Percentiles rank a stretch among this genome's conserved stretches.
These are phyloP conservation scores for Hypanus sabinus DNA, from an alignment of 2,113 vertebrate genomes.

Conservation along the genomic window DNA sequence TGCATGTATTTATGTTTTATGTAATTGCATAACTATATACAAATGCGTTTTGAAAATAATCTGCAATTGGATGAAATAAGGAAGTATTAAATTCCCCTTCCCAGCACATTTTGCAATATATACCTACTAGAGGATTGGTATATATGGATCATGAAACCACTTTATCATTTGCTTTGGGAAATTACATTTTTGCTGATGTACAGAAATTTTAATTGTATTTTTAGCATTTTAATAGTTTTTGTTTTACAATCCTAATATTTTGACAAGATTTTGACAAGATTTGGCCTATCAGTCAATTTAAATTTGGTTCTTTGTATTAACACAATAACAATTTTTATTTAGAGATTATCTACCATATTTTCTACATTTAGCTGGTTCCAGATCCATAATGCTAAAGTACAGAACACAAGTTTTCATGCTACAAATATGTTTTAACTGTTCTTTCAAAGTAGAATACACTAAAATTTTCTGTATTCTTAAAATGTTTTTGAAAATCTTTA, in stretches of 20 bases:
- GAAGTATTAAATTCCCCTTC: background rate
- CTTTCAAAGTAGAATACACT: background rate
- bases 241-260: background rate
- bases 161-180: background rate
- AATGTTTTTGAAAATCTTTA: background rate
- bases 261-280: background rate
- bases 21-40: background rate
- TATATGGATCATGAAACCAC: background rate
- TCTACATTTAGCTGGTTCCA: background rate
- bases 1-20: background rate
- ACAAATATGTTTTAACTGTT: background rate
- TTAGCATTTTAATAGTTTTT: background rate
- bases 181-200: background rate
- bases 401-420: background rate
- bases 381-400: background rate
- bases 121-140: background rate
- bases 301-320: background rate
- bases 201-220: background rate
- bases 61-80: background rate
- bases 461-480: background rate
- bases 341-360: background rate
- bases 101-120: background rate
- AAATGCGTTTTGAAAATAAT: background rate
- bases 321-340: background rate
- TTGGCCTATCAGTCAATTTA: background rate